A percentile compares a stretch with the other conserved stretches of the same genome.
These are phyloP conservation scores for Plotosus lineatus DNA, from an alignment of 2,113 vertebrate species.

Conservation along the genomic window DNA sequence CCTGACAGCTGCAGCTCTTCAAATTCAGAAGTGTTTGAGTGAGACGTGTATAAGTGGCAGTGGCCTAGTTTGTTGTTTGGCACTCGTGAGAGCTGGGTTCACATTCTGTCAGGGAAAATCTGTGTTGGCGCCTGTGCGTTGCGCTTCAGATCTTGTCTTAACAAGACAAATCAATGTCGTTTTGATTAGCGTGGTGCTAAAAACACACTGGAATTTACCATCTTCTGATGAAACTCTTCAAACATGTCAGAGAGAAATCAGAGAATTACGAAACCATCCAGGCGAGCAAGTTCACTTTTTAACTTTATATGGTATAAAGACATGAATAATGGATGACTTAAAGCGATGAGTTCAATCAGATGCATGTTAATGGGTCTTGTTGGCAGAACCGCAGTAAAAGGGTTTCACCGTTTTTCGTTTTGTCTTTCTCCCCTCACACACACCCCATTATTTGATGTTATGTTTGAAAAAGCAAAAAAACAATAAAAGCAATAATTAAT, in stretches of 20 bases:
- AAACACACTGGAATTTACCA: not conserved
- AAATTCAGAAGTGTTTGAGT: not conserved
- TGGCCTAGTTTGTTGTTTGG: constrained; percentile 26
- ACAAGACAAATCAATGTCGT: constrained; percentile 17
- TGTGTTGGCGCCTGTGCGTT: constrained; percentile 1
- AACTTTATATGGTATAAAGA: not conserved
- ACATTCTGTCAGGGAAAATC: constrained; percentile 24
- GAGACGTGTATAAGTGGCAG: constrained; percentile 22
- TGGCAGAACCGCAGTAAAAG: too few relatives aligned
- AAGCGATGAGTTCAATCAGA: too few relatives aligned
- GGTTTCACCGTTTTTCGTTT: too few relatives aligned
- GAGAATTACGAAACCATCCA: not conserved
- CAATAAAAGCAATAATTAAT: too few relatives aligned
- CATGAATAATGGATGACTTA: too few relatives aligned
- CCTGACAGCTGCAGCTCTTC: constrained; percentile 21
- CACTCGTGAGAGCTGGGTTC: not conserved
- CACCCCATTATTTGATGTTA: too few relatives aligned
- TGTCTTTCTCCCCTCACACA: too few relatives aligned
- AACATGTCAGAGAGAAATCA: not conserved
- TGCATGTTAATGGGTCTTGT: too few relatives aligned
- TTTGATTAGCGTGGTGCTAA: not conserved
- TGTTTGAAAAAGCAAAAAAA: too few relatives aligned
- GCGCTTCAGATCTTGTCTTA: not conserved
- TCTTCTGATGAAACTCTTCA: not conserved
- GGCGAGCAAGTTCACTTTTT: not conserved